Conservation (phyloP, 2,113 vertebrate species). For the Hipposideros armiger region DNA sequence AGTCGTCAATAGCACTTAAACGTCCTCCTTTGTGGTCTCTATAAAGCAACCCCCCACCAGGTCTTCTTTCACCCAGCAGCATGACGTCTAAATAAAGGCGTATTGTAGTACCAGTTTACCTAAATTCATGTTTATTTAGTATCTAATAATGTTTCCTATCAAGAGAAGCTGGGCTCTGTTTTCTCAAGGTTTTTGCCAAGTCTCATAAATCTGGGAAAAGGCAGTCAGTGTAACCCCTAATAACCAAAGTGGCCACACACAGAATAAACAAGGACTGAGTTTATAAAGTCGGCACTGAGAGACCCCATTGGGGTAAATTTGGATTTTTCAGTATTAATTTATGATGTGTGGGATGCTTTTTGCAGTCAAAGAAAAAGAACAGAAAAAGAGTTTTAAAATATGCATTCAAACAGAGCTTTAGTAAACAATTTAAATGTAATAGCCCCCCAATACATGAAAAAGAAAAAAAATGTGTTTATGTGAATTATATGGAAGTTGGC, state of each 20-base stretch:
- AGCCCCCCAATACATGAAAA: neutral
- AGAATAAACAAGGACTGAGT: conserved; percentile 74
- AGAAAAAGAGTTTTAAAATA: conserved; percentile 39
- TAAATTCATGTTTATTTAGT: conserved; percentile 81
- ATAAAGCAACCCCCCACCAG: neutral
- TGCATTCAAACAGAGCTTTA: conserved; percentile 46
- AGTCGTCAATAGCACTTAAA: conserved; percentile 49
- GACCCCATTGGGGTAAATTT: conserved; percentile 28
- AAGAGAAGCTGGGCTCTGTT: conserved; percentile 71
- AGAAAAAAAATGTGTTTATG: neutral
- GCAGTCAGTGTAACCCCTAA: conserved; percentile 62
- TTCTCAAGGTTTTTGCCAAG: conserved; percentile 79
- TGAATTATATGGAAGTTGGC: neutral
- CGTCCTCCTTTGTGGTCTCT: neutral
- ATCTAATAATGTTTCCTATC: conserved; percentile 80
- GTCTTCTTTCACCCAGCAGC: conserved; percentile 7
- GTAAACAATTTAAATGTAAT: conserved; percentile 51
- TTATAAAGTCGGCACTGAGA: conserved; percentile 60
- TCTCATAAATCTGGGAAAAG: conserved; percentile 80
- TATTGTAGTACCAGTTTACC: conserved; percentile 68
- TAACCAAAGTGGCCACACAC: conserved; percentile 82
- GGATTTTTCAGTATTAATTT: conserved; percentile 74
- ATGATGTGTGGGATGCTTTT: conserved; percentile 70
- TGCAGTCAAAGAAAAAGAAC: conserved; percentile 65
- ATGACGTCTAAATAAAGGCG: conserved; percentile 38